phyloP scores from a whole-genome alignment of 2,888 invertebrate genomes.

The Acrocyrtus sp. region DNA sequence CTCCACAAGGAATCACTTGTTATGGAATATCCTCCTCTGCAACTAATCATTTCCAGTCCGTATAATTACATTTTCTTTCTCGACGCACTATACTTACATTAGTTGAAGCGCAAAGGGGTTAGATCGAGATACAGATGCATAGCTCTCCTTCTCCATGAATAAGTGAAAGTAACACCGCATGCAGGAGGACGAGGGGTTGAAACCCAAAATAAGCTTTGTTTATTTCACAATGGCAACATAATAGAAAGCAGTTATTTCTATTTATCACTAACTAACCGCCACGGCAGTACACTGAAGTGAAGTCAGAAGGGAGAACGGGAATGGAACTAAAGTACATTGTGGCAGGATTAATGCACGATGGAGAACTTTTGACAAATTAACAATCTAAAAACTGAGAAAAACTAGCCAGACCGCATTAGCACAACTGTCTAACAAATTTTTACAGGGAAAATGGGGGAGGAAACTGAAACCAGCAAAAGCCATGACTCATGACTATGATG shows the following conservation, averaged over 20 bases:
- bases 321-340: conserved; percentile 27
- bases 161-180: not conserved
- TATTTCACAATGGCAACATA: not conserved
- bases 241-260: conserved; percentile 1
- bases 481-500: no score
- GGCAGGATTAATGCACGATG: conserved; percentile 39
- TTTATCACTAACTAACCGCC: conserved; percentile 17
- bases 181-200: not conserved
- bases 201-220: not conserved
- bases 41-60: no score
- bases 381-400: conserved; percentile 37
- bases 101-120: no score
- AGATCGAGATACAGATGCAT: no score
- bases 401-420: conserved; percentile 40
- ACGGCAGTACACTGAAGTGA: conserved; percentile 11
- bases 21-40: no score
- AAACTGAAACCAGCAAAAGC: conserved; percentile 18
- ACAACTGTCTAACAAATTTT: conserved; percentile 49
- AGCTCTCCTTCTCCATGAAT: not conserved
- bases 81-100: no score
- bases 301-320: no score
- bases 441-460: conserved; percentile 23
- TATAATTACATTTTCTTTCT: no score
- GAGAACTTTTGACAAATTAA: conserved; percentile 36
- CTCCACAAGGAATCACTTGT: no score